Conservation (phyloP, 2,797 vertebrate species). For the Manis javanica region DNA sequence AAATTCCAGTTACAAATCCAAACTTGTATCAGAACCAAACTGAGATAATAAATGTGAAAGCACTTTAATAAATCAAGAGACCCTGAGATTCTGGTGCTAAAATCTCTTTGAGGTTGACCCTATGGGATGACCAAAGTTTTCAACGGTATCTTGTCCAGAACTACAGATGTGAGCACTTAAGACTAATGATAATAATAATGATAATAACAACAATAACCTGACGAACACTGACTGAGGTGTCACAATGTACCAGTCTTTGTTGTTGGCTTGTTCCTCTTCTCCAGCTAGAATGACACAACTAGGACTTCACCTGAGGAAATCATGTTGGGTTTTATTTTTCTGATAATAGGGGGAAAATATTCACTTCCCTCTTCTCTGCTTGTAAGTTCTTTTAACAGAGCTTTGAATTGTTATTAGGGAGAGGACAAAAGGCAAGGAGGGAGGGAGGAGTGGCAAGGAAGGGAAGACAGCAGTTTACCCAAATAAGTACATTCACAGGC, state of each 20-base stretch:
- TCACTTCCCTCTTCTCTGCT: neutral
- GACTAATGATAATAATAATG: neutral
- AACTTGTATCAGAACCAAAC: neutral
- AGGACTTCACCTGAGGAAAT: neutral
- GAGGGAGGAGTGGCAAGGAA: neutral
- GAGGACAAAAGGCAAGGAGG: neutral
- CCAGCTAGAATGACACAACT: neutral
- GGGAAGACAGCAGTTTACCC: neutral
- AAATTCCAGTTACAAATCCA: neutral
- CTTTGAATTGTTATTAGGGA: slow-evolving; percentile 44
- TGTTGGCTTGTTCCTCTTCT: neutral
- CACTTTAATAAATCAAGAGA: neutral
- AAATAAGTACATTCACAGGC: neutral
- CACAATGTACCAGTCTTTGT: neutral
- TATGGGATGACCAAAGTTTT: neutral
- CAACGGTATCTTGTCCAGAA: neutral
- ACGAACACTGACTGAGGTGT: neutral
- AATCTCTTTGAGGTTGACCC: neutral
- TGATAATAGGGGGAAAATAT: neutral
- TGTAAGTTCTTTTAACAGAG: slow-evolving; percentile 36
- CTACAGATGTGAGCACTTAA: neutral
- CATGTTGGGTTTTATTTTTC: slow-evolving; percentile 20
- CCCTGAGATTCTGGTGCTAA: neutral
- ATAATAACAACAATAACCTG: neutral
- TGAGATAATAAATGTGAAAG: neutral